These are phyloP conservation scores for Luperina nickerlii DNA, from an alignment of 2,888 invertebrate genomes.

Conservation along the genomic window DNA sequence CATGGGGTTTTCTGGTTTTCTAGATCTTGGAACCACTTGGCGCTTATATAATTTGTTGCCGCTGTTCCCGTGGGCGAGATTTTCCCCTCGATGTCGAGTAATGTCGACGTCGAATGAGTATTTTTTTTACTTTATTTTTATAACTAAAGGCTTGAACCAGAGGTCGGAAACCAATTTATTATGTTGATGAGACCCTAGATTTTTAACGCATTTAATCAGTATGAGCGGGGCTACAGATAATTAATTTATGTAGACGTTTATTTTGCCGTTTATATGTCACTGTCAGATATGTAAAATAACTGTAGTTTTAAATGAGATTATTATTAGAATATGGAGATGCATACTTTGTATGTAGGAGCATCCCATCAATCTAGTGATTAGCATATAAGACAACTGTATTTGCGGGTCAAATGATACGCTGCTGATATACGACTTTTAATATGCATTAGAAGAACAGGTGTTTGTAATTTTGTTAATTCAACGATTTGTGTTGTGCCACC, in stretches of 20 bases:
- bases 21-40: conserved; percentile 71
- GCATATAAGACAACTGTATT: conserved; percentile 58
- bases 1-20: conserved; percentile 73
- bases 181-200: conserved; percentile 49
- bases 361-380: conserved; percentile 61
- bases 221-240: conserved; percentile 46
- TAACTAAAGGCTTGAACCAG: conserved; percentile 40
- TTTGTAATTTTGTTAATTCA: conserved; percentile 57
- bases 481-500: conserved; percentile 43
- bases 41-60: conserved; percentile 69
- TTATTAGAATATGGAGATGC: conserved; percentile 39
- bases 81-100: conserved; percentile 10
- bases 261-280: conserved; percentile 54
- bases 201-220: conserved; percentile 46
- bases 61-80: conserved; percentile 55
- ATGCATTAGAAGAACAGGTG: conserved; percentile 56
- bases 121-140: conserved; percentile 34
- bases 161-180: conserved; percentile 49
- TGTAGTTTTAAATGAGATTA: conserved; percentile 54
- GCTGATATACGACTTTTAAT: conserved; percentile 36
- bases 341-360: conserved; percentile 32
- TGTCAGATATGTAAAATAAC: conserved; percentile 53
- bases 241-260: conserved; percentile 55
- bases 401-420: conserved; percentile 33
- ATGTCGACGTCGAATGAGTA: conserved; percentile 63